Conservation (phyloP, 2,113 vertebrate species). For the Artemisiospiza belli region DNA sequence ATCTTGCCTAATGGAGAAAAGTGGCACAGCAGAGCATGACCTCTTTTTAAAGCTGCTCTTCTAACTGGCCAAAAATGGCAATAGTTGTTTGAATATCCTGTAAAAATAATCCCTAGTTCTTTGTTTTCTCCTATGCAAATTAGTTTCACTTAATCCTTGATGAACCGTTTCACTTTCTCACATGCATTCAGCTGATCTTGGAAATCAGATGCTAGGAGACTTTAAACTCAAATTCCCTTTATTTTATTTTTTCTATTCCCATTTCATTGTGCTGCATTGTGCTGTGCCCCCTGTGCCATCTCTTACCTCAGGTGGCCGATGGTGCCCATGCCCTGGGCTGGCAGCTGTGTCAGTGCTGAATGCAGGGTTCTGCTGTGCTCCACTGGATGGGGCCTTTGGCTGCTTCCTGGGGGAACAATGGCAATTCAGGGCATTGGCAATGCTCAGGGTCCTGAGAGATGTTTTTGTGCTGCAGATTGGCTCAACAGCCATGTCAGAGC, state of each 20-base stretch:
- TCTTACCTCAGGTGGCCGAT: background rate
- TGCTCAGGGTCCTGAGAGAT: background rate
- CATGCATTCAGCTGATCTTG: background rate
- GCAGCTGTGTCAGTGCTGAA: background rate
- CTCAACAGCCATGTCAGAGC: background rate
- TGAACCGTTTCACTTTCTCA: background rate
- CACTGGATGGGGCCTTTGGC: background rate
- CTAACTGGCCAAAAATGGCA: background rate
- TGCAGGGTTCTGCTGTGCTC: background rate
- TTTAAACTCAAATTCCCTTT: background rate
- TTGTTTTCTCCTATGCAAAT: background rate
- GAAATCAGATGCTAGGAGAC: background rate
- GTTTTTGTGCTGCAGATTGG: background rate
- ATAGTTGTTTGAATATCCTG: background rate
- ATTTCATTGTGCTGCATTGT: background rate
- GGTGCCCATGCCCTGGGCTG: background rate
- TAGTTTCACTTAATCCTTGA: background rate
- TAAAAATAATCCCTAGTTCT: background rate
- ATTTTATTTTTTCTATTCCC: background rate
- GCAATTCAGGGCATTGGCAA: background rate
- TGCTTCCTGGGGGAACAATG: background rate
- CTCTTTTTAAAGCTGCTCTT: background rate
- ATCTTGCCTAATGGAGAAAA: background rate
- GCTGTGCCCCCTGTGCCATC: background rate
- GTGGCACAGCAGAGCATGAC: rapidly evolving